Conservation (phyloP, 2,797 vertebrate species). For the Vireo griseus region DNA sequence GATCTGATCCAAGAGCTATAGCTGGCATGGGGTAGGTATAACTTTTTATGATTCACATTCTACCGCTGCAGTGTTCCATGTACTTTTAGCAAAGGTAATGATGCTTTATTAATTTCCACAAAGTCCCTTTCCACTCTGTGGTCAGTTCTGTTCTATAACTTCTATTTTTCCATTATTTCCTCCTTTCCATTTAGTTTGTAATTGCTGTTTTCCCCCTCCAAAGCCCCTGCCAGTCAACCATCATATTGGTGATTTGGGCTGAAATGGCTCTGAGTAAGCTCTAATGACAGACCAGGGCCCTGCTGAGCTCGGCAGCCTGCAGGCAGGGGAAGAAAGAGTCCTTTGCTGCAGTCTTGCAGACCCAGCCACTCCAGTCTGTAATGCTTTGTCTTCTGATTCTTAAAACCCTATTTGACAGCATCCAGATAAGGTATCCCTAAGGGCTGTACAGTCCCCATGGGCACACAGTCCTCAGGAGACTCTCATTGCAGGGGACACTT, state of each 20-base stretch:
- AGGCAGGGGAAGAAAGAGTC: slow-evolving; percentile 9
- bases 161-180: slow-evolving; percentile 39
- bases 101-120: slow-evolving; percentile 38
- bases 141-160: slow-evolving; percentile 20
- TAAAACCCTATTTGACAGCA: neutral
- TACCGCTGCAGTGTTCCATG: rapidly evolving
- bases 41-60: neutral
- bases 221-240: slow-evolving; percentile 38
- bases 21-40: neutral
- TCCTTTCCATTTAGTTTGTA: slow-evolving; percentile 19
- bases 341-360: neutral
- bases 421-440: neutral
- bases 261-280: neutral
- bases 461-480: neutral
- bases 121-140: slow-evolving; percentile 26
- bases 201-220: slow-evolving; percentile 7
- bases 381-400: neutral
- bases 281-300: neutral
- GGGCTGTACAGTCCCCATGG: neutral
- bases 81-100: slow-evolving; percentile 13
- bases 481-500: neutral
- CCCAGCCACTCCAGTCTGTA: neutral
- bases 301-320: neutral
- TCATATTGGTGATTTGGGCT: slow-evolving; percentile 26
- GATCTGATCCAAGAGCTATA: rapidly evolving